Base-by-base conservation (phyloP, 2,797 vertebrate genomes). In the Delichon dasypus region DNA sequence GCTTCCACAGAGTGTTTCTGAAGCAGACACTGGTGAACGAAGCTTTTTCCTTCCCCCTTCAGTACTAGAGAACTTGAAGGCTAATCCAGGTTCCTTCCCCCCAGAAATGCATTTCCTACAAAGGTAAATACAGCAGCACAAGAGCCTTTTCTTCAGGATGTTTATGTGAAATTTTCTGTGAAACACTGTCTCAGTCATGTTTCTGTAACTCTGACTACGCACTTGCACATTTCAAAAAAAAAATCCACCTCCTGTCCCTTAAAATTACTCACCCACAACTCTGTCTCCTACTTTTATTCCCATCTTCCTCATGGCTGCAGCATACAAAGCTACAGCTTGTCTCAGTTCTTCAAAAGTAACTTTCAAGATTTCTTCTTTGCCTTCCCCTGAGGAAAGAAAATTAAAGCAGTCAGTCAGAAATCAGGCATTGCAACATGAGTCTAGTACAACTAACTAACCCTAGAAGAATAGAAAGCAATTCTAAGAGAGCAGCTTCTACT, bases 301-400 rank as follows among this genome's bases (percentile, higher is more conserved):
- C 98, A 99, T 98, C 96, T 98, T 99, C 97, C 99, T 98, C 99
- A 99, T 99, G 54, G 99, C 99, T 2, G 99, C 98, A 22, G 99
- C 99, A 48, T 98, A 99, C 95, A 99, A 74, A 5, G 99, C 99
- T 36, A 99, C 99, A 12, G 98, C 98, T 18, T 98, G 97, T 93
- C 98, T 98, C 92, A 99, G 93, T 84, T 99, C 98, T 55, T 98
- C 97, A 61, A 98, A 99, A 11, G 99, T 99, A 97, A 99, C 98
- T 97, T 99, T 99, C 77, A 91, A 66, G 3, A 99, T 98, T 93
- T 99, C 99, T 58, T 99, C 99, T 29, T 97, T 98, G 38, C 98
- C 98, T 97, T 99, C 99, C 61, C 98, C 99, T 99, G 91, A 65
- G 26, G 58, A 94, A 85, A 96, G 30, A 76, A 17, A 32, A 80